Evolutionary conservation across 2,113 vertebrate species (phyloP).

Genomic region (Paramisgurnus dabryanus): DNA sequence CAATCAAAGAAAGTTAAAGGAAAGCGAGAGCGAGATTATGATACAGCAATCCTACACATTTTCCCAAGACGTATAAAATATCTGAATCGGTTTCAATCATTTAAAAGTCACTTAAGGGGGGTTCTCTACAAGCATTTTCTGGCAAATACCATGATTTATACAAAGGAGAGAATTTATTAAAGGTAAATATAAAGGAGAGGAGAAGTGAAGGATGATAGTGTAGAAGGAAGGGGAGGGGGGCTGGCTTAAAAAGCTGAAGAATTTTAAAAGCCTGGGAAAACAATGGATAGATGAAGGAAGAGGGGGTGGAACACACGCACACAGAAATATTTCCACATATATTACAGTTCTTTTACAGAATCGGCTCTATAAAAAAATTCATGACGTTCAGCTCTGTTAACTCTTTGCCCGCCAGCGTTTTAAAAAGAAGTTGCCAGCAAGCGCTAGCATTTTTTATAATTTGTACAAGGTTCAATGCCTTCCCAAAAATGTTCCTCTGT

Average conservation of each 20-base stretch:
- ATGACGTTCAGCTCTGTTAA: neutral
- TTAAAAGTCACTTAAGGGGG: neutral
- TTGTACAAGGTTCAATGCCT: too few relatives aligned
- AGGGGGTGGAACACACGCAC: slow-evolving; percentile 37
- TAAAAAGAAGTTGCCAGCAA: too few relatives aligned
- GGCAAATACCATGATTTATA: slow-evolving; percentile 5
- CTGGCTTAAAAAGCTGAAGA: slow-evolving; percentile 59
- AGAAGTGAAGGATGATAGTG: neutral
- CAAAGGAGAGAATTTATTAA: slow-evolving; percentile 32
- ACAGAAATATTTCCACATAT: slow-evolving; percentile 33
- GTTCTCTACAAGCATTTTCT: neutral
- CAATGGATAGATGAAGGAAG: slow-evolving; percentile 64
- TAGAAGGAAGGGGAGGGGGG: slow-evolving; percentile 29
- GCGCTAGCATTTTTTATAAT: too few relatives aligned
- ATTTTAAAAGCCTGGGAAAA: slow-evolving; percentile 75
- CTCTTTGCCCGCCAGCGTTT: too few relatives aligned
- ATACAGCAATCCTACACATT: neutral
- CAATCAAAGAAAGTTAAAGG: too few relatives aligned
- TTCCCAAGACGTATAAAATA: neutral
- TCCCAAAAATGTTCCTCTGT: too few relatives aligned
- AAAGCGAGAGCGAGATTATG: slow-evolving; percentile 5
- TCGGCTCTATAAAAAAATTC: neutral
- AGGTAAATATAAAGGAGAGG: neutral
- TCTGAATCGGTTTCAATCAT: neutral
- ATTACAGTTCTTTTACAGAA: neutral